A percentile compares a stretch with the other conserved stretches of the same genome.
Conservation (phyloP, 2,113 vertebrate species). For the Procavia capensis region DNA sequence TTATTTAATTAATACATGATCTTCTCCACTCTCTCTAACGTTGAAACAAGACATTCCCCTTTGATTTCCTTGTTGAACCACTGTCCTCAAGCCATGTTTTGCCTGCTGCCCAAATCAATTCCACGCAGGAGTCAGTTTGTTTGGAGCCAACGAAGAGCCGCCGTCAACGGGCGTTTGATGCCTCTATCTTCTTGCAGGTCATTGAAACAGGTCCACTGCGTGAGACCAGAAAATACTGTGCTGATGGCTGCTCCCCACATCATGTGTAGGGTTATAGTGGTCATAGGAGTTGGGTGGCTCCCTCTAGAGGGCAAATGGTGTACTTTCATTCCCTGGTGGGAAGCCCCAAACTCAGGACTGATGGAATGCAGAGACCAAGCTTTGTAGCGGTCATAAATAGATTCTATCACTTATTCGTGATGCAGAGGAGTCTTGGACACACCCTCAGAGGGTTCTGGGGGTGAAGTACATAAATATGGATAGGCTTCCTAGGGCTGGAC, state of each 20-base stretch:
- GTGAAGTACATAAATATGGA: no score
- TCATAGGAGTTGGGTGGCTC: neutral
- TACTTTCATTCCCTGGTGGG: accelerated
- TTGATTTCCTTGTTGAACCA: conserved; percentile 84
- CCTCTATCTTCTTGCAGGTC: neutral
- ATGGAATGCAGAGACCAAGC: accelerated
- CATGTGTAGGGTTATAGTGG: neutral
- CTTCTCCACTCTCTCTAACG: conserved; percentile 83
- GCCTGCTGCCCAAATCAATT: conserved; percentile 31
- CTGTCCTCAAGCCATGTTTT: conserved; percentile 75
- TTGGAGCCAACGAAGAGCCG: conserved; percentile 30
- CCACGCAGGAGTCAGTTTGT: neutral
- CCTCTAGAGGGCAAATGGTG: neutral
- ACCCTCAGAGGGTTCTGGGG: neutral
- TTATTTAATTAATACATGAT: conserved; percentile 87
- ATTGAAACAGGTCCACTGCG: neutral
- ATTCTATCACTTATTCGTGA: neutral
- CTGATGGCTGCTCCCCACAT: accelerated
- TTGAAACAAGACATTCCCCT: conserved; percentile 83
- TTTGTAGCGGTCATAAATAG: neutral
- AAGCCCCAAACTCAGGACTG: neutral
- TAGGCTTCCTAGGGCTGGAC: neutral
- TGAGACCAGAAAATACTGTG: neutral
- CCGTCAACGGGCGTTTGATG: accelerated
- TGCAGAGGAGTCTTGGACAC: accelerated